A percentile compares a stretch with the other conserved stretches of the same genome.
Evolutionary conservation across 2,797 vertebrate species (phyloP).

Genomic region (Eptatretus atami): DNA sequence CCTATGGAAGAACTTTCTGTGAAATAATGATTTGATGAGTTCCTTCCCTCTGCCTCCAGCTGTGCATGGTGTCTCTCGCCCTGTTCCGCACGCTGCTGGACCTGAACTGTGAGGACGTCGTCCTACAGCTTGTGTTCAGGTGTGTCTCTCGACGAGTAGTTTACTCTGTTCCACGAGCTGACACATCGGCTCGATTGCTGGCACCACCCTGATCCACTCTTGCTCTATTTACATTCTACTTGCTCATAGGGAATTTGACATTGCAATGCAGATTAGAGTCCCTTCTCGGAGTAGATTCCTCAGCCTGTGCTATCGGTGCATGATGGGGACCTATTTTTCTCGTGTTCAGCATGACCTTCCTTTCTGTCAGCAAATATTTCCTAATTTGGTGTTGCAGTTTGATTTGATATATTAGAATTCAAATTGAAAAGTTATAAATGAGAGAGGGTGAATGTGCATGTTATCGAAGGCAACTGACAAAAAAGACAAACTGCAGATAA

Average conservation of each 20-base stretch:
- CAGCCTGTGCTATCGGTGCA: not conserved
- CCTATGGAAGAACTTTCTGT: no score
- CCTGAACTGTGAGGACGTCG: slow-evolving; percentile 71
- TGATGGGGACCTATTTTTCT: not conserved
- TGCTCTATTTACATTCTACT: no score
- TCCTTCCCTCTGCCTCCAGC: slow-evolving; percentile 18
- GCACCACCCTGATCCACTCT: no score
- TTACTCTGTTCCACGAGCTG: no score
- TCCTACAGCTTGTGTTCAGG: slow-evolving; percentile 90
- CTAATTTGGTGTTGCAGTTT: not conserved
- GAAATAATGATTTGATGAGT: not conserved
- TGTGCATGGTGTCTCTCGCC: slow-evolving; percentile 88
- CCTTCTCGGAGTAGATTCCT: not conserved
- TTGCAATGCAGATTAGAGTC: not conserved
- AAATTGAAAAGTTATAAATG: no score
- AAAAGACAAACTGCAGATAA: no score
- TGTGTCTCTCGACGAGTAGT: slow-evolving; percentile 15
- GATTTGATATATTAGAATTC: not conserved
- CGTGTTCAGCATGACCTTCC: not conserved
- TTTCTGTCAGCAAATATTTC: not conserved
- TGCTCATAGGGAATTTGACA: not conserved
- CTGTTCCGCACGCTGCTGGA: slow-evolving; percentile 76
- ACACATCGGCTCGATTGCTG: no score
- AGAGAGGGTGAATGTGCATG: no score
- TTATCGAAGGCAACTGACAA: no score